A percentile compares a stretch with the other conserved stretches of the same genome.
Conservation (phyloP, 1,140 invertebrate species). For the Argopecten irradians region DNA sequence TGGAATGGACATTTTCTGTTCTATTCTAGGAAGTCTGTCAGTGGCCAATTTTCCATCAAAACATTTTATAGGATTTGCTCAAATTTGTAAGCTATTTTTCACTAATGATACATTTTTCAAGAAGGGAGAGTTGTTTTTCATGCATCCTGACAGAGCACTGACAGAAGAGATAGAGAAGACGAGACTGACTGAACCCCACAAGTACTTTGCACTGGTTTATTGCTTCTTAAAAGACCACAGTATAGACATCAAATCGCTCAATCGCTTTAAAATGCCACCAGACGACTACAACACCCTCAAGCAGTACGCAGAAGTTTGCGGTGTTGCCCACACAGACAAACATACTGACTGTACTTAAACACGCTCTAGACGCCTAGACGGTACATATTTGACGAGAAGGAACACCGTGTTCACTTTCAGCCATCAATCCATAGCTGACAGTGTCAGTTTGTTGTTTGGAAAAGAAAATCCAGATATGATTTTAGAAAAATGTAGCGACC, state of each 20-base stretch:
- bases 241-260: background rate
- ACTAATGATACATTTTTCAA: background rate
- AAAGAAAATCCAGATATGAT: background rate
- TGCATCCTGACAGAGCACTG: background rate
- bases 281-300: background rate
- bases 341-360: background rate
- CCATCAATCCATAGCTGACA: background rate
- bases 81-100: background rate
- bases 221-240: background rate
- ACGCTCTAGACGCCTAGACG: background rate
- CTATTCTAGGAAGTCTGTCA: background rate
- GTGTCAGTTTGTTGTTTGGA: background rate
- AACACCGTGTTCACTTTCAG: background rate
- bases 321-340: background rate
- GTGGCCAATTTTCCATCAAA: background rate
- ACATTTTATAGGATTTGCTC: background rate
- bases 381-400: background rate
- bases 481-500: slow-evolving; percentile 3
- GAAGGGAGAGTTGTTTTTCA: background rate
- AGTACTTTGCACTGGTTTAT: background rate
- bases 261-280: background rate
- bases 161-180: background rate
- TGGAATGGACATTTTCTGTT: background rate
- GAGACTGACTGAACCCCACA: background rate
- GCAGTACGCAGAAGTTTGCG: background rate